Percentiles rank a stretch among this genome's conserved stretches.
Conservation (phyloP, 2,113 vertebrate species). For the Grammomys surdaster region DNA sequence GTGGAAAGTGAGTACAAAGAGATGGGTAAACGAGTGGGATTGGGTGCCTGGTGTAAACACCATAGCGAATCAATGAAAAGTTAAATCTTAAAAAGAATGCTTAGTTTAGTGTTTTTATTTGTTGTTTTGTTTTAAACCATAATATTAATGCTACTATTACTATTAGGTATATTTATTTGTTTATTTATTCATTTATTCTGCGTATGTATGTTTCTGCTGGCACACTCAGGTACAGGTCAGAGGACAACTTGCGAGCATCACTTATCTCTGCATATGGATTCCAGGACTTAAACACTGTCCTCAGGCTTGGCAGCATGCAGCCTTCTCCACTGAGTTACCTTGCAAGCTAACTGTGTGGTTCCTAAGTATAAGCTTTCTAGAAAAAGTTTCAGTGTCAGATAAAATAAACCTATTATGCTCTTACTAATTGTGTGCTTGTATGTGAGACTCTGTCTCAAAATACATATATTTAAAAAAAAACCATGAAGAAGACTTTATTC, state of each 20-base stretch:
- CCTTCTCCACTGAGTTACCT: background rate
- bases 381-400: background rate
- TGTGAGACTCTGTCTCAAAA: background rate
- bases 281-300: background rate
- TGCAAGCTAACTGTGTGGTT: background rate
- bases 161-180: background rate
- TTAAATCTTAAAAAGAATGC: background rate
- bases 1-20: background rate
- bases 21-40: background rate
- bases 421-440: background rate
- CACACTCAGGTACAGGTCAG: background rate
- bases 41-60: background rate
- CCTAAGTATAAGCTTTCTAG: background rate
- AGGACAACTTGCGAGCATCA: background rate
- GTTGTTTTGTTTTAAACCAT: background rate
- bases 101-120: background rate
- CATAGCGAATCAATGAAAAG: background rate
- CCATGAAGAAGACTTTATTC: background rate
- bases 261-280: background rate
- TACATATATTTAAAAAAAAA: background rate
- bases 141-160: background rate
- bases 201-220: background rate
- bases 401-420: background rate
- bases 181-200: background rate
- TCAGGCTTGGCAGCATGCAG: background rate